Conservation (phyloP, 2,888 invertebrate genomes). For the Calliopum simillimum region DNA sequence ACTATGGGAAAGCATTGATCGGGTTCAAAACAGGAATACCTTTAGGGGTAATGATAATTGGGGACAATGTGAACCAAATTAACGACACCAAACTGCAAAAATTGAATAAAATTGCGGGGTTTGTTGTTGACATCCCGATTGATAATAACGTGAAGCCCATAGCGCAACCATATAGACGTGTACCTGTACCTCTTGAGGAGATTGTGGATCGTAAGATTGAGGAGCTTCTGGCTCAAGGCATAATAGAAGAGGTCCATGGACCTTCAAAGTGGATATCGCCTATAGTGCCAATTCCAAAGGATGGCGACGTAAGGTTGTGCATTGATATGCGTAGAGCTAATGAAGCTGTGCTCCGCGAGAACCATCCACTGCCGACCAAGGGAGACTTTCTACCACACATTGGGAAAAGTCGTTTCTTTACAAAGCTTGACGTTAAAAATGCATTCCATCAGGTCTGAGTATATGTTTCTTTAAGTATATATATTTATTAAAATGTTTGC, state of each 20-base stretch:
- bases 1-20: too few species aligned
- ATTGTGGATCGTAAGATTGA: too few species aligned
- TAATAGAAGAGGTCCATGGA: constrained; percentile 25
- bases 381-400: constrained; percentile 10
- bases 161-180: background rate
- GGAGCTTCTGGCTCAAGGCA: constrained; percentile 15
- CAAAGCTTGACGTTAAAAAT: too few species aligned
- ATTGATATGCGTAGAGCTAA: constrained; percentile 56
- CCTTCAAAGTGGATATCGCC: constrained; percentile 29
- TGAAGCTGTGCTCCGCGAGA: constrained; percentile 43
- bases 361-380: too few species aligned
- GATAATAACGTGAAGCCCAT: background rate
- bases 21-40: constrained; percentile 15
- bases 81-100: background rate
- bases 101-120: too few species aligned
- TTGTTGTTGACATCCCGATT: background rate
- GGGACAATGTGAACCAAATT: constrained; percentile 3
- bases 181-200: background rate
- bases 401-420: too few species aligned
- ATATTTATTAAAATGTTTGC: too few species aligned
- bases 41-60: constrained; percentile 15
- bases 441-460: too few species aligned
- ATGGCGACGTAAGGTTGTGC: constrained; percentile 17
- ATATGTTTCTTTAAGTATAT: too few species aligned
- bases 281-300: constrained; percentile 19